These are phyloP conservation scores for Ptycholaimellus sp. DNA, from an alignment of 2,888 invertebrate species.

Conservation along the genomic window DNA sequence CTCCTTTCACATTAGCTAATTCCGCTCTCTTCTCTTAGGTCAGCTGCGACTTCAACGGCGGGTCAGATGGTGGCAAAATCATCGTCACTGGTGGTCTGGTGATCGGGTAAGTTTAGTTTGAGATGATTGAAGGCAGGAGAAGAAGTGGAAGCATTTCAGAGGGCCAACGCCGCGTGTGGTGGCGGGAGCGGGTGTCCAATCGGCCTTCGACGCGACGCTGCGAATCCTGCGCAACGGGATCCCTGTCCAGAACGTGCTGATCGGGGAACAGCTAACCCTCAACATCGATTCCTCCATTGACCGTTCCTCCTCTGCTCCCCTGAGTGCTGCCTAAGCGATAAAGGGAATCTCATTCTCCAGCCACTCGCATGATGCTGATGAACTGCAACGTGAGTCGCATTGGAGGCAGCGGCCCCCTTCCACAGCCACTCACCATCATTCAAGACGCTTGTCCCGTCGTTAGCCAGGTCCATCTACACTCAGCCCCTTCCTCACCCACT, in stretches of 20 bases:
- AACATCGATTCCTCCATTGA: slow-evolving; percentile 15
- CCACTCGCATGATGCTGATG: slow-evolving; percentile 12
- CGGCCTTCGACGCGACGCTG: slow-evolving; percentile 9
- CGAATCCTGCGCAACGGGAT: slow-evolving; percentile 16
- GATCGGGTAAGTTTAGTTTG: slow-evolving; percentile 12
- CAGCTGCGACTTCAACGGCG: slow-evolving; percentile 9
- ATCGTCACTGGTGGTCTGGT: slow-evolving; percentile 14
- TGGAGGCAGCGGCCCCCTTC: slow-evolving; percentile 14
- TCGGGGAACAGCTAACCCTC: slow-evolving; percentile 18
- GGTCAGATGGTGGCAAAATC: slow-evolving; percentile 7
- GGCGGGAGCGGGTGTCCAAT: slow-evolving; percentile 3
- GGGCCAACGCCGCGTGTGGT: slow-evolving; percentile 16
- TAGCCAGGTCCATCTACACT: no score
- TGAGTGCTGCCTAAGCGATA: background rate
- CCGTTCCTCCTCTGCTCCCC: slow-evolving; percentile 6
- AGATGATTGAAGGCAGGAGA: background rate
- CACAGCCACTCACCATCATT: slow-evolving; percentile 16
- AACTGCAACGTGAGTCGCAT: slow-evolving; percentile 22
- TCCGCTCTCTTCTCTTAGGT: slow-evolving; percentile 5
- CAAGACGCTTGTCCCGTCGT: no score
- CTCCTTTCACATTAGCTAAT: no score
- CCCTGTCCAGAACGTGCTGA: slow-evolving; percentile 17
- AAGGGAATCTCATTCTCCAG: slow-evolving; percentile 7
- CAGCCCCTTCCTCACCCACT: no score
- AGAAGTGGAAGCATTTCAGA: slow-evolving; percentile 8